Conservation (phyloP, 2,113 vertebrate genomes). For the Zeus faber region DNA sequence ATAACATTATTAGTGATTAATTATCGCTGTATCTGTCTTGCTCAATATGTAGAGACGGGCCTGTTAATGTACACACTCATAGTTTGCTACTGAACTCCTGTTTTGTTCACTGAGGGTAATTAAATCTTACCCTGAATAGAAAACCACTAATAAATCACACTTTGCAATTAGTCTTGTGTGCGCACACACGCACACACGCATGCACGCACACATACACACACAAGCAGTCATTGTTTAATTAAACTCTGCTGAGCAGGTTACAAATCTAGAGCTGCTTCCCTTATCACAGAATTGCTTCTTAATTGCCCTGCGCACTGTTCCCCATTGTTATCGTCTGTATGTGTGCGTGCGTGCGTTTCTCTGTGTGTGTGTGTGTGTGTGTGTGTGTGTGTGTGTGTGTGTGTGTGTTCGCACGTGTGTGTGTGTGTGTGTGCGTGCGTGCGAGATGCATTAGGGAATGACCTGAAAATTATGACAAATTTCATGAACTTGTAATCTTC, state of each 20-base stretch:
- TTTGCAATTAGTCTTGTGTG: background rate
- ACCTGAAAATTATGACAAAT: conserved; percentile 38
- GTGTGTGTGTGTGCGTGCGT: background rate
- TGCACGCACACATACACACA: conserved; percentile 7
- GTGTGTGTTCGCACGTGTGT: background rate
- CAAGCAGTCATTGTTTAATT: conserved; percentile 42
- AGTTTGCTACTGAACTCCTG: too few species aligned
- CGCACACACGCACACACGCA: conserved; percentile 12
- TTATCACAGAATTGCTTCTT: conserved; percentile 43
- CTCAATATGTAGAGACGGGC: too few species aligned
- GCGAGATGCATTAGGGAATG: conserved; percentile 32
- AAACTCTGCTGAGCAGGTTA: conserved; percentile 52
- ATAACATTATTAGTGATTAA: too few species aligned
- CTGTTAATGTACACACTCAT: too few species aligned
- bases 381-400: conserved; percentile 12
- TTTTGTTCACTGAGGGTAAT: background rate
- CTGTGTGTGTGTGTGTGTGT: conserved; percentile 17
- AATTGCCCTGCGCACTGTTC: conserved; percentile 46
- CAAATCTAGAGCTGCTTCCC: conserved; percentile 36
- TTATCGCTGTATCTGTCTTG: too few species aligned
- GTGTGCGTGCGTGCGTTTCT: conserved; percentile 14
- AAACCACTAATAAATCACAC: background rate
- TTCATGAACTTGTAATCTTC: conserved; percentile 34
- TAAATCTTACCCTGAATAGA: background rate
- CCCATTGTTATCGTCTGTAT: conserved; percentile 22